Conservation (phyloP, 2,888 invertebrate genomes). For the Octonoba sinensis region DNA sequence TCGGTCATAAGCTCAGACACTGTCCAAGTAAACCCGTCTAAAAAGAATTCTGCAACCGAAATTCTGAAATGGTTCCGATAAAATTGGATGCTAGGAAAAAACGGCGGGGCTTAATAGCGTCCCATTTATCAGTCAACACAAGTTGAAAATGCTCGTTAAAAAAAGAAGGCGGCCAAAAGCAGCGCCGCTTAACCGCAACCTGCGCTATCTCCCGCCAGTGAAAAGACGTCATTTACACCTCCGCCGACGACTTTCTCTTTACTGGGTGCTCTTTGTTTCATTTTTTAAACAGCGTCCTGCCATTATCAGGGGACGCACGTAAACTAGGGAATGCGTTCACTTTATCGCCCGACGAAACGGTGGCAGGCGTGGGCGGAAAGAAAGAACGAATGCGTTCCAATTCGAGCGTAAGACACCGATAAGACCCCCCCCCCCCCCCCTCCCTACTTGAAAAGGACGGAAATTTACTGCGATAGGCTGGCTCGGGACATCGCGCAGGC, state of each 20-base stretch:
- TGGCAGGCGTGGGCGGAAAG: neutral
- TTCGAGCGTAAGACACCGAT: slow-evolving; percentile 59
- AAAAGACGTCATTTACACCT: neutral
- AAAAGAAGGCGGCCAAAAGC: too few species aligned
- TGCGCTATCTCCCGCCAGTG: too few species aligned
- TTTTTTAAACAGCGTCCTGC: slow-evolving; percentile 9
- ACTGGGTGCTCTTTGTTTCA: too few species aligned
- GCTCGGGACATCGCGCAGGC: slow-evolving; percentile 1
- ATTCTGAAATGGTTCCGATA: too few species aligned
- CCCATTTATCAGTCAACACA: too few species aligned
- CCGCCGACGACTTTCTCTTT: slow-evolving; percentile 17
- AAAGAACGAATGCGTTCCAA: slow-evolving; percentile 25
- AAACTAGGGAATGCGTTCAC: slow-evolving; percentile 20
- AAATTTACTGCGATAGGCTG: slow-evolving; percentile 56
- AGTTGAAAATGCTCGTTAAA: too few species aligned
- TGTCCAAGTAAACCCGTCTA: too few species aligned
- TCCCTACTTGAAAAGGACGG: slow-evolving; percentile 9
- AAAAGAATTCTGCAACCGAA: too few species aligned
- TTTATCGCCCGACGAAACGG: slow-evolving; percentile 19
- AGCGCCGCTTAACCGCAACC: too few species aligned
- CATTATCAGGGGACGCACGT: slow-evolving; percentile 49
- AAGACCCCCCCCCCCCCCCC: slow-evolving; percentile 27
- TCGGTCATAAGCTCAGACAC: too few species aligned
- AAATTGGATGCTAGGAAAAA: too few species aligned
- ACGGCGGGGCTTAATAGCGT: too few species aligned